Percentiles rank a stretch among this genome's conserved stretches.
Evolutionary conservation across 2,113 vertebrate genomes (phyloP).

Genomic region (Stegostoma tigrinum): DNA sequence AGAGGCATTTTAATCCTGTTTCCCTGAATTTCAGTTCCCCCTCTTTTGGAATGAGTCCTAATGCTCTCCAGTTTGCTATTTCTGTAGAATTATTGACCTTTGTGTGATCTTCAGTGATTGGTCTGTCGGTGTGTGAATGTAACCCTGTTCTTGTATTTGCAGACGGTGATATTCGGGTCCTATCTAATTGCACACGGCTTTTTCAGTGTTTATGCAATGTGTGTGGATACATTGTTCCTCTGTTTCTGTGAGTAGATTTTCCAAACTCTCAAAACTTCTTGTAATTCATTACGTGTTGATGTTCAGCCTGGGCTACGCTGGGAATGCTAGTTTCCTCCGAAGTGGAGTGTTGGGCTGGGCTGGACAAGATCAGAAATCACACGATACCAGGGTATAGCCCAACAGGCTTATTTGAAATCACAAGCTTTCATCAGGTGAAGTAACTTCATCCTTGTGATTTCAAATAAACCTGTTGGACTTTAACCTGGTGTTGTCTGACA

Average conservation of each 20-base stretch:
- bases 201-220: constrained; percentile 94
- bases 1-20: neutral
- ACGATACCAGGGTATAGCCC: too few species aligned
- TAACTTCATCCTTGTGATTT: too few species aligned
- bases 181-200: constrained; percentile 87
- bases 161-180: constrained; percentile 84
- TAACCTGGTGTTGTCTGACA: too few species aligned
- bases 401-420: too few species aligned
- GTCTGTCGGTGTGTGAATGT: neutral
- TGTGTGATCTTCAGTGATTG: neutral
- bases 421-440: too few species aligned
- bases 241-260: constrained; percentile 86
- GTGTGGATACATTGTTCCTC: constrained; percentile 93
- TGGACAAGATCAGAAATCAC: too few species aligned
- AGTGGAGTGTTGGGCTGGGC: too few species aligned
- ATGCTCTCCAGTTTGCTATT: neutral
- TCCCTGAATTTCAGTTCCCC: neutral
- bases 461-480: too few species aligned
- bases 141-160: constrained; percentile 41
- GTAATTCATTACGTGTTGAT: too few species aligned
- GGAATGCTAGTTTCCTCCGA: neutral
- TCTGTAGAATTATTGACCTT: neutral
- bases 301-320: neutral
- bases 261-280: neutral
- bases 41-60: neutral